These are phyloP conservation scores for Drosophila serrata DNA, from an alignment of 1,140 invertebrate genomes.

Conservation along the genomic window DNA sequence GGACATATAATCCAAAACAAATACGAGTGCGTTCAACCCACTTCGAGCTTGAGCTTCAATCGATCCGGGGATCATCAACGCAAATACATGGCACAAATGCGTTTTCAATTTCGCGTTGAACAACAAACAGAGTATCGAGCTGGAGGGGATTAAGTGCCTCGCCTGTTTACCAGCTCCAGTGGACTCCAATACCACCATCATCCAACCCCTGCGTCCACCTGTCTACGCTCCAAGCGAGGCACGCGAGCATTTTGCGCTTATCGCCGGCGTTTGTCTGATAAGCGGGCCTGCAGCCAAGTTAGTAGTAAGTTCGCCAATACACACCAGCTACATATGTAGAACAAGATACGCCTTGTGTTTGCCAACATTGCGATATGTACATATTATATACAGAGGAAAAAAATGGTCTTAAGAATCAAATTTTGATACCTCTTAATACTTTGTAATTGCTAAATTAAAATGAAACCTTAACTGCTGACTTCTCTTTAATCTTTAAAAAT, in stretches of 20 bases:
- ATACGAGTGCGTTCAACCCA: constrained; percentile 62
- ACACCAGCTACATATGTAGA: background rate
- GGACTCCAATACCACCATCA: background rate
- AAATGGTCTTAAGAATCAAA: background rate
- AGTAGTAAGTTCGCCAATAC: constrained; percentile 28
- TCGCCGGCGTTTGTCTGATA: constrained; percentile 62
- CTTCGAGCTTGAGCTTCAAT: constrained; percentile 35
- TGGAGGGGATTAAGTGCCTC: constrained; percentile 30
- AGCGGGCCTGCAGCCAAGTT: constrained; percentile 39
- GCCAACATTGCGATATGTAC: constrained; percentile 21
- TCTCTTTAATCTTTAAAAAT: too few relatives aligned
- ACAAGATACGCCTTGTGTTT: constrained; percentile 10
- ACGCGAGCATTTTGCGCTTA: constrained; percentile 73
- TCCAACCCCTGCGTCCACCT: constrained; percentile 9
- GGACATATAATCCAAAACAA: constrained; percentile 42
- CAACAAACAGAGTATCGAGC: constrained; percentile 56
- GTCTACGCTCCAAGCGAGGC: constrained; percentile 35
- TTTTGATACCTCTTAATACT: background rate
- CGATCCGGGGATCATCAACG: constrained; percentile 30
- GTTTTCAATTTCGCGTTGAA: constrained; percentile 53
- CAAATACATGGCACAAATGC: constrained; percentile 38
- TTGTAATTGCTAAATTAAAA: background rate
- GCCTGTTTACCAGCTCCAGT: constrained; percentile 6
- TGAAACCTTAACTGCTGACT: accelerated
- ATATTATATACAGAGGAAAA: background rate